Evolutionary conservation across 30 jellyfish, hydroid and myxozoan species (phyloP).

Genomic region (Hydra vulgaris): DNA sequence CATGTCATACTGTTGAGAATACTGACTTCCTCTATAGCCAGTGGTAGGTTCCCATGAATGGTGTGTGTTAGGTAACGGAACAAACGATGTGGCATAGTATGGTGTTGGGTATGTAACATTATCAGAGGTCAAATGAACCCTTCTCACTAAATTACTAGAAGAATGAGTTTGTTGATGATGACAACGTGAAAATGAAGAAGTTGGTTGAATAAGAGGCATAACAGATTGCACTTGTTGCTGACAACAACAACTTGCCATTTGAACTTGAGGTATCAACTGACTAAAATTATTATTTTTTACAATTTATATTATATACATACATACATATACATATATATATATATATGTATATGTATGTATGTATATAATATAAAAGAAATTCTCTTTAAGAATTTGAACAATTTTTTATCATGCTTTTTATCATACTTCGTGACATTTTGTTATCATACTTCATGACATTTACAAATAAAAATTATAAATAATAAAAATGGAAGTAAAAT

Average conservation of each 20-base stretch:
- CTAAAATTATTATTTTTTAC: neutral
- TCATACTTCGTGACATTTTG: no score
- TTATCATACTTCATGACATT: no score
- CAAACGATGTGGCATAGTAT: slow-evolving; percentile 6
- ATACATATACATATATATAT: no score
- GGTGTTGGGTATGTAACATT: slow-evolving; percentile 19
- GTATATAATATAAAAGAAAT: no score
- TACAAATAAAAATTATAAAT: no score
- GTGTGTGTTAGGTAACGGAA: neutral
- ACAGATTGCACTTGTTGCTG: neutral
- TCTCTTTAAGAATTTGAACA: no score
- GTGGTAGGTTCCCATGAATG: slow-evolving; percentile 26
- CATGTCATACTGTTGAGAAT: neutral
- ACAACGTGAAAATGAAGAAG: slow-evolving; percentile 3
- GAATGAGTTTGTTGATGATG: slow-evolving; percentile 14
- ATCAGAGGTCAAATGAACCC: slow-evolving; percentile 7
- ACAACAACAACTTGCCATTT: neutral
- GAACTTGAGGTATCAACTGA: neutral
- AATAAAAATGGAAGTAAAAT: no score
- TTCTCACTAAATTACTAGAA: neutral
- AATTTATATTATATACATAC: neutral
- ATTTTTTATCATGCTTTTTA: no score
- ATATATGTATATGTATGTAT: neutral
- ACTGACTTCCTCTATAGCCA: slow-evolving; percentile 13
- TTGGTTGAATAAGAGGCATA: slow-evolving; percentile 1